A percentile compares a stretch with the other conserved stretches of the same genome.
Conservation (phyloP, 2,797 vertebrate genomes). For the Rhyacichthys aspro region DNA sequence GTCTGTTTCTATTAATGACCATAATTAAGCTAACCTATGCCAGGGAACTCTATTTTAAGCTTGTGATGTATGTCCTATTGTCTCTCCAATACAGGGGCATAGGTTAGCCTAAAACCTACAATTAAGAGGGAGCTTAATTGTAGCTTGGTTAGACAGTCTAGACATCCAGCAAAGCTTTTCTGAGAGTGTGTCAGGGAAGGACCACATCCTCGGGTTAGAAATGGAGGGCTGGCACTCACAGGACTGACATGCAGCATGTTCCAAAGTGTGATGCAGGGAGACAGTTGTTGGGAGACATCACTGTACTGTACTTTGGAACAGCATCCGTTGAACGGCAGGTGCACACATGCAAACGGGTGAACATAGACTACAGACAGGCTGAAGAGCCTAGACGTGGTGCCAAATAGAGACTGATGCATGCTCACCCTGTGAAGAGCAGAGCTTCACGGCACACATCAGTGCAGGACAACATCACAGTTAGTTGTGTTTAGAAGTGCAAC, state of each 20-base stretch:
- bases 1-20: conserved; percentile 60
- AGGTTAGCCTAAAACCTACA: conserved; percentile 76
- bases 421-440: conserved; percentile 65
- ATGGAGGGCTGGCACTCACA: conserved; percentile 41
- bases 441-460: conserved; percentile 69
- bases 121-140: conserved; percentile 74
- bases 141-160: conserved; percentile 56
- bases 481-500: conserved; percentile 71
- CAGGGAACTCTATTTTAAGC: conserved; percentile 51
- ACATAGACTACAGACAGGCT: conserved; percentile 53
- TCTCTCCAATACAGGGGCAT: conserved; percentile 61
- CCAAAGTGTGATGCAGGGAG: conserved; percentile 66
- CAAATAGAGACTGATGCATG: conserved; percentile 65
- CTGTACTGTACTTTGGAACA: conserved; percentile 58
- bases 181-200: conserved; percentile 27
- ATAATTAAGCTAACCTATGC: conserved; percentile 74
- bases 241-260: conserved; percentile 71
- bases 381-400: conserved; percentile 55
- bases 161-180: conserved; percentile 45
- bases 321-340: conserved; percentile 52
- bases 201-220: conserved; percentile 30
- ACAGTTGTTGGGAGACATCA: conserved; percentile 43
- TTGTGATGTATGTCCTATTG: conserved; percentile 38
- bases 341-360: conserved; percentile 65
- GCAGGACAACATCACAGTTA: conserved; percentile 63